Evolutionary conservation across 1,140 invertebrate species (phyloP).

Genomic region (Ctenoplectra terminalis): DNA sequence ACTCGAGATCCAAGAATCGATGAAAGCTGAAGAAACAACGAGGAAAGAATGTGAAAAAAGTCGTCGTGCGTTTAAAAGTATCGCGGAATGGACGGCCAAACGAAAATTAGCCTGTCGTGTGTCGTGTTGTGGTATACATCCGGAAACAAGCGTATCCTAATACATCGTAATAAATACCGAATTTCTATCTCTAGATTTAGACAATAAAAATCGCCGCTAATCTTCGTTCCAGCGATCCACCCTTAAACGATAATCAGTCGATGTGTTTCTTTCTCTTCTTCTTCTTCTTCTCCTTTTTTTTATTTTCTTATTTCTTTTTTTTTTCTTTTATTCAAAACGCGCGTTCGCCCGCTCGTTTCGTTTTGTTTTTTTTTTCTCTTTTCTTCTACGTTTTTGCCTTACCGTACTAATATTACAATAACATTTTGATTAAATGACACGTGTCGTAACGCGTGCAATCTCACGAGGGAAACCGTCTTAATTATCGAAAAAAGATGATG

Average conservation of each 20-base stretch:
- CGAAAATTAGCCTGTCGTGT: conserved; percentile 55
- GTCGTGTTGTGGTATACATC: background rate
- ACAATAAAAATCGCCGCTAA: conserved; percentile 53
- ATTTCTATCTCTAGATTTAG: conserved; percentile 32
- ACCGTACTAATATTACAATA: conserved; percentile 63
- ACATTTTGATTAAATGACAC: conserved; percentile 70
- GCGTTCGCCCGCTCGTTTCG: conserved; percentile 37
- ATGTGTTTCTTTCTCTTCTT: conserved; percentile 45
- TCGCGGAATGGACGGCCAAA: conserved; percentile 60
- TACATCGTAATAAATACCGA: conserved; percentile 14
- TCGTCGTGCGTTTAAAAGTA: conserved; percentile 28
- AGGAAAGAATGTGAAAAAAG: conserved; percentile 36
- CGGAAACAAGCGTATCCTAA: conserved; percentile 21
- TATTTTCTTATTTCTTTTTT: background rate
- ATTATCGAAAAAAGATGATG: conserved; percentile 59
- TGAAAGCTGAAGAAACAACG: conserved; percentile 43
- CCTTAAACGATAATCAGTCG: conserved; percentile 65
- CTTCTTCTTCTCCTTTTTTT: background rate
- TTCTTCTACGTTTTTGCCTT: conserved; percentile 9
- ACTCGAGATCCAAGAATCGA: conserved; percentile 44
- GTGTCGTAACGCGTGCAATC: conserved; percentile 63
- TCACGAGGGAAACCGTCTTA: conserved; percentile 70
- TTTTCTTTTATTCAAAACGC: conserved; percentile 29
- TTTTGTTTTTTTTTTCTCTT: background rate
- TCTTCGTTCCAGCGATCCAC: conserved; percentile 56